These are phyloP conservation scores for Corvus moneduloides DNA, from an alignment of 2,113 vertebrate genomes.

Conservation along the genomic window DNA sequence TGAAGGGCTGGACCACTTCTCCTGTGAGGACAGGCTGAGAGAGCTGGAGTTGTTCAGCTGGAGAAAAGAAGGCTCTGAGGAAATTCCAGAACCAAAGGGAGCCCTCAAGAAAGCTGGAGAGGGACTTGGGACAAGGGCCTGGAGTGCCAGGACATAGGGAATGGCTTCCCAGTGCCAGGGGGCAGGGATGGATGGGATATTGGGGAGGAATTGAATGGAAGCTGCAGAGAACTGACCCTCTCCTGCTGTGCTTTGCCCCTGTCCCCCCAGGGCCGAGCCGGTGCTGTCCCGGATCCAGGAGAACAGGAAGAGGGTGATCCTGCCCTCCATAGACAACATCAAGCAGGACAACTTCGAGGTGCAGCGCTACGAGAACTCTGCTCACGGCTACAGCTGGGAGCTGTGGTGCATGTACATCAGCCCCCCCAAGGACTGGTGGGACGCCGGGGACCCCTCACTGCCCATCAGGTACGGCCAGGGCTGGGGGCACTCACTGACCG, in stretches of 20 bases:
- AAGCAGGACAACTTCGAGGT: constrained; percentile 93
- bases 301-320: constrained; percentile 86
- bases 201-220: accelerated
- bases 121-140: neutral
- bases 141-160: neutral
- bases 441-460: constrained; percentile 88
- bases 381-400: constrained; percentile 97
- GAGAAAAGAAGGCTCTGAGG: neutral
- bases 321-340: constrained; percentile 98
- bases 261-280: constrained; percentile 85
- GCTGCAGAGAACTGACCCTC: neutral
- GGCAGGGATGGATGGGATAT: accelerated
- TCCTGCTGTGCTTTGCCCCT: neutral
- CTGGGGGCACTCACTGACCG: neutral
- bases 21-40: neutral
- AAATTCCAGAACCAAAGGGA: neutral
- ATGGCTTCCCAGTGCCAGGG: neutral
- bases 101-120: neutral
- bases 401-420: constrained; percentile 99
- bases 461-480: constrained; percentile 84
- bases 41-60: neutral
- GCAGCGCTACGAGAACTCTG: constrained; percentile 95
- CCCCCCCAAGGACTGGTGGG: constrained; percentile 96
- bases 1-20: neutral
- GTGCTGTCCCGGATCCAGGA: constrained; percentile 93